These are phyloP conservation scores for Toxotes lorentzi DNA, from an alignment of 2,797 vertebrate genomes.

Conservation along the genomic window DNA sequence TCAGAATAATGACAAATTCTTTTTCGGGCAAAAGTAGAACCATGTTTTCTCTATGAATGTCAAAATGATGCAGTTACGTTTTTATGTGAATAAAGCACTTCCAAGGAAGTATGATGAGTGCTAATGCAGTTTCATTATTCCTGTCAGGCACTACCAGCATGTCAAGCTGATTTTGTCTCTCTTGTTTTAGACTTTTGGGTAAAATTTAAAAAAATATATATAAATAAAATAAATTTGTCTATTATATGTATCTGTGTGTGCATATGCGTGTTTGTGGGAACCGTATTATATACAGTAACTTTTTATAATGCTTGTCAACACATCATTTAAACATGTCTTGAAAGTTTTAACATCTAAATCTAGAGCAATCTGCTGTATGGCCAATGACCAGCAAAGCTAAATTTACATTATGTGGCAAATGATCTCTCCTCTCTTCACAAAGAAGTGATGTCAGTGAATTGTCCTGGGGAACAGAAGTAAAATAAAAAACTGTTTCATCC, in stretches of 20 bases:
- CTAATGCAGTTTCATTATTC: too few relatives aligned
- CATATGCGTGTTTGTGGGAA: too few relatives aligned
- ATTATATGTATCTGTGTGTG: too few relatives aligned
- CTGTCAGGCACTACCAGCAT: background rate
- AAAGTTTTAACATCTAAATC: too few relatives aligned
- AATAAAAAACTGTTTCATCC: background rate
- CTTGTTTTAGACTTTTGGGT: too few relatives aligned
- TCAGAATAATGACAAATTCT: background rate
- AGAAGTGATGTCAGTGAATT: background rate
- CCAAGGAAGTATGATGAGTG: background rate
- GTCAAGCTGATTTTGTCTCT: slow-evolving; percentile 14
- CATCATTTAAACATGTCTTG: background rate
- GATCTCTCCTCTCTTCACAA: background rate
- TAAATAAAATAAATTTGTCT: too few relatives aligned
- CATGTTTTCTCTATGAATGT: background rate
- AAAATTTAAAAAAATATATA: too few relatives aligned
- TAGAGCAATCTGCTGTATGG: background rate
- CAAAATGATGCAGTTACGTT: background rate
- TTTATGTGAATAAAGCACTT: background rate
- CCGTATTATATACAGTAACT: background rate
- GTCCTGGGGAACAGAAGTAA: background rate
- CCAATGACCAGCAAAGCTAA: background rate
- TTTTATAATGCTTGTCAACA: background rate
- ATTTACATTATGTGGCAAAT: background rate
- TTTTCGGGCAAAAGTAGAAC: background rate